A percentile compares a stretch with the other conserved stretches of the same genome.
These are phyloP conservation scores for Dasysyrphus tricinctus DNA, from an alignment of 2,888 invertebrate genomes.

Conservation along the genomic window DNA sequence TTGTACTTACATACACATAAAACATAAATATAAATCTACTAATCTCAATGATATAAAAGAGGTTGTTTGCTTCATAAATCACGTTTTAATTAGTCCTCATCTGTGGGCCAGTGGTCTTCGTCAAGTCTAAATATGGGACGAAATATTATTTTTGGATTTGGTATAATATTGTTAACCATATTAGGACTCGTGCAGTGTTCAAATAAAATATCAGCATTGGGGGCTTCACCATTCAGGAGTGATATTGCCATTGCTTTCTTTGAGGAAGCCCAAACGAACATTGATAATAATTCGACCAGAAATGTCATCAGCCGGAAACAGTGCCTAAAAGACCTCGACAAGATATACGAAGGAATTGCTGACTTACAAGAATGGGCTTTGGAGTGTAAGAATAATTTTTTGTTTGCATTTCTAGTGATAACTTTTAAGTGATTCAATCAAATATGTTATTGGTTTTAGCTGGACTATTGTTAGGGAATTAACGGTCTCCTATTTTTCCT, in stretches of 20 bases:
- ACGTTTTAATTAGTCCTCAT: background rate
- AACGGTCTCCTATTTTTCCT: no score
- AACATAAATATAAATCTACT: background rate
- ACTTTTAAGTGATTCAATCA: no score
- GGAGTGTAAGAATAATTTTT: constrained; percentile 79
- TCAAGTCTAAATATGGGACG: background rate
- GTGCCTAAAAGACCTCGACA: constrained; percentile 78
- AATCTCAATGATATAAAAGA: background rate
- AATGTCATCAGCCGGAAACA: constrained; percentile 70
- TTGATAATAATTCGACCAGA: constrained; percentile 26
- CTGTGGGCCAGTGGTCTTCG: background rate
- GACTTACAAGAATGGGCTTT: constrained; percentile 81
- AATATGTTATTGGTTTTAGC: no score
- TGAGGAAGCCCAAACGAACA: constrained; percentile 75
- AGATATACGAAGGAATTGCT: constrained; percentile 77
- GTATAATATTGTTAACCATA: constrained; percentile 21
- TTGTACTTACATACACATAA: background rate
- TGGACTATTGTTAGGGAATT: no score
- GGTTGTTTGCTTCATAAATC: background rate
- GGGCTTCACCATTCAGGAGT: constrained; percentile 77
- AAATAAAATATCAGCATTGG: constrained; percentile 74
- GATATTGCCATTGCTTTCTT: constrained; percentile 80
- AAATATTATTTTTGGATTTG: background rate
- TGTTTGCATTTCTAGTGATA: no score
- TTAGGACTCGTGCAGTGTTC: constrained; percentile 60